A percentile compares a stretch with the other conserved stretches of the same genome.
Evolutionary conservation across 2,113 vertebrate species (phyloP).

Genomic region (Rhegmatorhina hoffmannsi): DNA sequence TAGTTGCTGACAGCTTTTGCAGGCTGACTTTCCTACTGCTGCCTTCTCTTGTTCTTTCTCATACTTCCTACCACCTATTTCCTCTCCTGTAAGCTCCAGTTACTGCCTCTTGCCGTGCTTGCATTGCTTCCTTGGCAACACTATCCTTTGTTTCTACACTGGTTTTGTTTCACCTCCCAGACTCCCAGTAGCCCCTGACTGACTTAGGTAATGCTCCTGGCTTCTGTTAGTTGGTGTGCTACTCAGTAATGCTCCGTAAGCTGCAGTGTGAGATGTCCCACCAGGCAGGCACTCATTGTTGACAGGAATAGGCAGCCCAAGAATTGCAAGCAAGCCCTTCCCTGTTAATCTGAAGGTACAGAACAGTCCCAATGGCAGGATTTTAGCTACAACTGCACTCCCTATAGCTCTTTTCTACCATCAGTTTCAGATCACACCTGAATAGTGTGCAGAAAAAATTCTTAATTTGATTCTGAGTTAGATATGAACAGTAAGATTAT

Average conservation of each 20-base stretch:
- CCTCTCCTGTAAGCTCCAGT: background rate
- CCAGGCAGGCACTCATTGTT: background rate
- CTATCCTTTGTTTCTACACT: background rate
- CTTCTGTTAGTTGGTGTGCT: background rate
- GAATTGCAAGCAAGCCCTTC: background rate
- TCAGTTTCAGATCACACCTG: background rate
- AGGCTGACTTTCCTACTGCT: background rate
- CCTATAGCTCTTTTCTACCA: background rate
- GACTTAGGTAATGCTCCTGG: background rate
- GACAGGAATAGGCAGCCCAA: background rate
- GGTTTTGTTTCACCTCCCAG: background rate
- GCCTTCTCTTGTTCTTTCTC: background rate
- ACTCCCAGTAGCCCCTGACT: background rate
- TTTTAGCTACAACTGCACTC: background rate
- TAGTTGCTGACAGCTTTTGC: background rate
- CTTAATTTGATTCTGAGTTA: background rate
- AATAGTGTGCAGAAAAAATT: background rate
- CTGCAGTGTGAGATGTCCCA: rapidly evolving
- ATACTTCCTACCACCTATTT: background rate
- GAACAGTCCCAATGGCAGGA: background rate
- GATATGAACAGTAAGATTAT: background rate
- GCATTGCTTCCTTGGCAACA: background rate
- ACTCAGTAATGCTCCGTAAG: background rate
- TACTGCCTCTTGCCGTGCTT: background rate
- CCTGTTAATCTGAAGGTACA: background rate